Conservation (phyloP, 1,140 invertebrate species). For the Ceratoteleas bidentatus region DNA sequence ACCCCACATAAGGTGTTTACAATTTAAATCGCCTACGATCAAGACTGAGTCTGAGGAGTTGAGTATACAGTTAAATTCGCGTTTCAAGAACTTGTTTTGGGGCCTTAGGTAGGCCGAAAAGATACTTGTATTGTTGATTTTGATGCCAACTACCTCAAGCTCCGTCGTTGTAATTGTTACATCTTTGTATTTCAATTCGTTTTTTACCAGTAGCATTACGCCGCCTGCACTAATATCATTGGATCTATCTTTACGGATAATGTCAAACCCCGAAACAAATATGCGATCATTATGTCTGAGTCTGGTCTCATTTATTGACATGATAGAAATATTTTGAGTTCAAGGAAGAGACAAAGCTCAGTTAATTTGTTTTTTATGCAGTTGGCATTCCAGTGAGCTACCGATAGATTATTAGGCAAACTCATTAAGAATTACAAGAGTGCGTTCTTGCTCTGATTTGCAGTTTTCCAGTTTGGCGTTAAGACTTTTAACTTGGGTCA, state of each 20-base stretch:
- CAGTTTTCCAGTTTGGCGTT: neutral
- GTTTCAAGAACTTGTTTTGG: no score
- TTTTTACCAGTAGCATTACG: no score
- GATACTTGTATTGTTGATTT: no score
- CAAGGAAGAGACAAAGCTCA: conserved; percentile 7
- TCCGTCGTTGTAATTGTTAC: no score
- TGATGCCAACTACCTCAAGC: no score
- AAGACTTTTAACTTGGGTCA: conserved; percentile 2
- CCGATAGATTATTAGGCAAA: neutral
- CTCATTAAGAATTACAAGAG: neutral
- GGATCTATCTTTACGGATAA: conserved; percentile 9
- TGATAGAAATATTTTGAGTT: conserved; percentile 6
- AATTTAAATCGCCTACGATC: no score
- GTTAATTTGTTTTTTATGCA: conserved; percentile 17
- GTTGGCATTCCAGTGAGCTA: conserved; percentile 23
- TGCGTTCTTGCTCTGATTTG: conserved; percentile 1
- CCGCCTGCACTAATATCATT: neutral
- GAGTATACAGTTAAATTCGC: no score
- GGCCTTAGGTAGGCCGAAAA: no score
- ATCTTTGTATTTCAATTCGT: no score
- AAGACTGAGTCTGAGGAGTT: no score
- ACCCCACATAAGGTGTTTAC: no score
- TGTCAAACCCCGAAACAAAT: neutral
- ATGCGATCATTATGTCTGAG: neutral
- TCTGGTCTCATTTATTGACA: conserved; percentile 22